These are phyloP conservation scores for Trichogramma pretiosum DNA, from an alignment of 1,140 invertebrate genomes.

Conservation along the genomic window DNA sequence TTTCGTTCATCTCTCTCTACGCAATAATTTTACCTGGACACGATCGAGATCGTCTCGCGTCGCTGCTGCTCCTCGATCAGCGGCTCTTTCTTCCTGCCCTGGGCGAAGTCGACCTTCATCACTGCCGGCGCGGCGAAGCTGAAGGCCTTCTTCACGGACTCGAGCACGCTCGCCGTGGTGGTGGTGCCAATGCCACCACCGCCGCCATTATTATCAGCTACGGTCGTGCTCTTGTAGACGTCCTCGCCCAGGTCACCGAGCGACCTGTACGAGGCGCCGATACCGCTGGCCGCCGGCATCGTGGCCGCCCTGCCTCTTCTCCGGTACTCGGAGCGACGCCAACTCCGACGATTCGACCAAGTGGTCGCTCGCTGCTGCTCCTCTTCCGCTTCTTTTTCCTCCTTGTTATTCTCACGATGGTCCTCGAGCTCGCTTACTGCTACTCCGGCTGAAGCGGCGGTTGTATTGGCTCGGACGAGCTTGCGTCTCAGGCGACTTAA, in stretches of 20 bases:
- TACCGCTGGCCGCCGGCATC: constrained; percentile 53
- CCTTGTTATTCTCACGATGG: background rate
- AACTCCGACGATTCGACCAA: constrained; percentile 12
- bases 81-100: constrained; percentile 43
- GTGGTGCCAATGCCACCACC: constrained; percentile 15
- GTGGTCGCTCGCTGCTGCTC: too few relatives aligned
- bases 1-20: background rate
- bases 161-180: constrained; percentile 46
- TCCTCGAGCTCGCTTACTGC: constrained; percentile 9
- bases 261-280: constrained; percentile 55
- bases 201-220: constrained; percentile 45
- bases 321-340: constrained; percentile 13
- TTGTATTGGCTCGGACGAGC: too few relatives aligned
- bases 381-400: background rate
- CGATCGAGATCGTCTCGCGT: constrained; percentile 43
- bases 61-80: constrained; percentile 44
- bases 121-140: constrained; percentile 46
- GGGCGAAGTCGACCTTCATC: constrained; percentile 36
- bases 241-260: constrained; percentile 51
- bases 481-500: too few relatives aligned
- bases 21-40: constrained; percentile 44
- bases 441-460: too few relatives aligned
- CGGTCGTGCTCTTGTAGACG: constrained; percentile 56
- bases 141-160: constrained; percentile 56
- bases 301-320: background rate